phyloP scores from a whole-genome alignment of 2,888 invertebrate genomes.

The Strigamia transsilvanica region DNA sequence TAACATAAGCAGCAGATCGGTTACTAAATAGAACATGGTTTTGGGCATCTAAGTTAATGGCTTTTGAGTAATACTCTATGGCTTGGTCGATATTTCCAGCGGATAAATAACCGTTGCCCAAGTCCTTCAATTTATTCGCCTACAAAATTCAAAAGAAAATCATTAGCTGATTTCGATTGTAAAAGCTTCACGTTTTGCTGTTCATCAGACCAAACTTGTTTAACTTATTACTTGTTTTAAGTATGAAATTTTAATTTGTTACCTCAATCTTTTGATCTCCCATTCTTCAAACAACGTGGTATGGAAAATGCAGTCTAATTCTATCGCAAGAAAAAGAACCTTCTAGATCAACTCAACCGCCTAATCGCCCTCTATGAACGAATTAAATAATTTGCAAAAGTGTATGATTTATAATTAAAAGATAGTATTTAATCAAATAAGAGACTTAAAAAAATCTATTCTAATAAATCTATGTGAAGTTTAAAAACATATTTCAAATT shows the following conservation, averaged over 20 bases:
- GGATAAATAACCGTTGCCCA: conserved; percentile 84
- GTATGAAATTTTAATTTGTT: neutral
- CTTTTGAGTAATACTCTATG: conserved; percentile 79
- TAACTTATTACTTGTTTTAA: neutral
- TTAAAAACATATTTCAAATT: too few relatives aligned
- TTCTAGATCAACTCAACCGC: neutral
- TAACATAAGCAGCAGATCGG: conserved; percentile 88
- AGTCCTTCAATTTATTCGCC: conserved; percentile 84
- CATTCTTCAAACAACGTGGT: conserved; percentile 2
- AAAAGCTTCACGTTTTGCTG: neutral
- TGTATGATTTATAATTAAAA: too few relatives aligned
- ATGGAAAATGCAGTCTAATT: neutral
- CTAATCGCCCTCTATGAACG: conserved; percentile 2
- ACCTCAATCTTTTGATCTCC: conserved; percentile 7
- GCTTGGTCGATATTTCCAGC: conserved; percentile 82
- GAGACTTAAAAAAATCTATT: too few relatives aligned
- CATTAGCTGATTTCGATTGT: neutral
- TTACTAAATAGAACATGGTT: conserved; percentile 93
- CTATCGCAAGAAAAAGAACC: neutral
- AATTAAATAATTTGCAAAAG: neutral
- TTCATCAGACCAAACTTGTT: neutral
- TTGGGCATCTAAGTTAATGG: conserved; percentile 77
- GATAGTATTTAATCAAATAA: too few relatives aligned
- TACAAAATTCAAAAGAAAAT: conserved; percentile 62
- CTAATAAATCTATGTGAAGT: too few relatives aligned